Percentiles rank a stretch among this genome's conserved stretches.
Conservation (phyloP, 2,113 vertebrate species). For the Atlantisia rogersi region DNA sequence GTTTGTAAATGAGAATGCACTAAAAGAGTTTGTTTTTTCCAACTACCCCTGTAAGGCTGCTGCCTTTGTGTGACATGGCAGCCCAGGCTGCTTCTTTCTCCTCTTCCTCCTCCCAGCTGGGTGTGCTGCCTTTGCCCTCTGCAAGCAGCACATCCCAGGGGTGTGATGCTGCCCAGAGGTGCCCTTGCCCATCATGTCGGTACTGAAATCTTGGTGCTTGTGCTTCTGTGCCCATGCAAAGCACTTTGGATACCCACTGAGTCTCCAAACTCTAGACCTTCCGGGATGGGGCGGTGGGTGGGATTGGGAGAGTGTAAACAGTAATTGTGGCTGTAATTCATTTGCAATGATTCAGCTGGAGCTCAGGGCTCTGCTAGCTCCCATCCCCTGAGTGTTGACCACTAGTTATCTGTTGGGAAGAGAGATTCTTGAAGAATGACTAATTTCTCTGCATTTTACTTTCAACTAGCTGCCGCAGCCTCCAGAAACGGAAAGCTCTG, state of each 20-base stretch:
- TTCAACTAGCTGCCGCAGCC: constrained; percentile 90
- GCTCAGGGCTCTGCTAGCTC: constrained; percentile 18
- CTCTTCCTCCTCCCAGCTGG: no score
- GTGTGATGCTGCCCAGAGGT: background rate
- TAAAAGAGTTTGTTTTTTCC: background rate
- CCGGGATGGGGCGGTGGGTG: background rate
- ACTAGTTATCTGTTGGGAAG: constrained; percentile 44
- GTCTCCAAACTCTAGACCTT: background rate
- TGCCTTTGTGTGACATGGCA: background rate
- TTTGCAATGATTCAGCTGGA: constrained; percentile 25
- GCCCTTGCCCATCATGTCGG: background rate
- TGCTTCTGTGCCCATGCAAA: background rate
- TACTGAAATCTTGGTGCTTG: background rate
- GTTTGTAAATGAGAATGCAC: background rate
- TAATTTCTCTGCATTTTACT: constrained; percentile 81
- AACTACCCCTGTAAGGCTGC: background rate
- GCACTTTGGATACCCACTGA: background rate
- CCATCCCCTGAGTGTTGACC: constrained; percentile 49
- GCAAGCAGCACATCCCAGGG: background rate
- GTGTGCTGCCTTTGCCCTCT: background rate
- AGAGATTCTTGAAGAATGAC: background rate
- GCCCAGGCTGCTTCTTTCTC: background rate
- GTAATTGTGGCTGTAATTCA: background rate
- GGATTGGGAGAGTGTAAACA: background rate
- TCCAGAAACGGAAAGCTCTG: constrained; percentile 85